phyloP scores from a whole-genome alignment of 2,113 vertebrate genomes.

The Telmatochromis brichardi region DNA sequence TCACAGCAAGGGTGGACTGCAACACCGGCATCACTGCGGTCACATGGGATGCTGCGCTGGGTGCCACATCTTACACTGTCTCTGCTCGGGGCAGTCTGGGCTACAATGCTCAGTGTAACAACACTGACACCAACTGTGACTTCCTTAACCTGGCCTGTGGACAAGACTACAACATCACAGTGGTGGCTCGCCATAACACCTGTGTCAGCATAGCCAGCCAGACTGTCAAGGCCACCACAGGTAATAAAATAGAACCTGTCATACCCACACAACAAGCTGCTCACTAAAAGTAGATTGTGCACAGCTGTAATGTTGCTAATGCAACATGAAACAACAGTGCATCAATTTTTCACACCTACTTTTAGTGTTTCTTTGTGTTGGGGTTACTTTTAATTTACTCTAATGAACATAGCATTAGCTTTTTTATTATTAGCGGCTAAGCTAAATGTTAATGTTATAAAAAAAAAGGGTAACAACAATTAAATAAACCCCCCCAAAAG shows the following conservation, averaged over 20 bases:
- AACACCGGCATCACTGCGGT: slow-evolving; percentile 35
- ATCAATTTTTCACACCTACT: not conserved
- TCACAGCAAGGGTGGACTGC: slow-evolving; percentile 50
- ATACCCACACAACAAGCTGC: not conserved
- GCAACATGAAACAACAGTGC: not conserved
- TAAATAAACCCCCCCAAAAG: accelerated
- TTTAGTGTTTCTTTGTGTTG: not conserved
- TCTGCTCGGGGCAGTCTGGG: slow-evolving; percentile 39
- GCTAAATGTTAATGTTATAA: not conserved
- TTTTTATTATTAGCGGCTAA: not conserved
- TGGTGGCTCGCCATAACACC: slow-evolving; percentile 37
- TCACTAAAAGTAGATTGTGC: not conserved
- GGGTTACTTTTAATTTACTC: not conserved
- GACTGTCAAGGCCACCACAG: slow-evolving; percentile 41
- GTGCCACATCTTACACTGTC: slow-evolving; percentile 60
- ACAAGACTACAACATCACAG: slow-evolving; percentile 62
- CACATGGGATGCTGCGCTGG: slow-evolving; percentile 51
- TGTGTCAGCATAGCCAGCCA: slow-evolving; percentile 58
- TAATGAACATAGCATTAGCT: not conserved
- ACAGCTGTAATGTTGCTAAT: not conserved
- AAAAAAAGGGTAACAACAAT: not conserved
- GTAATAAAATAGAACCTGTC: slow-evolving; percentile 26
- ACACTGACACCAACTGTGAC: slow-evolving; percentile 35
- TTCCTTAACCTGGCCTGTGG: slow-evolving; percentile 63
- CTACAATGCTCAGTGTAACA: slow-evolving; percentile 19